Percentiles rank a stretch among this genome's conserved stretches.
Evolutionary conservation across 2,113 vertebrate species (phyloP).

Genomic region (Hystrix brachyura): DNA sequence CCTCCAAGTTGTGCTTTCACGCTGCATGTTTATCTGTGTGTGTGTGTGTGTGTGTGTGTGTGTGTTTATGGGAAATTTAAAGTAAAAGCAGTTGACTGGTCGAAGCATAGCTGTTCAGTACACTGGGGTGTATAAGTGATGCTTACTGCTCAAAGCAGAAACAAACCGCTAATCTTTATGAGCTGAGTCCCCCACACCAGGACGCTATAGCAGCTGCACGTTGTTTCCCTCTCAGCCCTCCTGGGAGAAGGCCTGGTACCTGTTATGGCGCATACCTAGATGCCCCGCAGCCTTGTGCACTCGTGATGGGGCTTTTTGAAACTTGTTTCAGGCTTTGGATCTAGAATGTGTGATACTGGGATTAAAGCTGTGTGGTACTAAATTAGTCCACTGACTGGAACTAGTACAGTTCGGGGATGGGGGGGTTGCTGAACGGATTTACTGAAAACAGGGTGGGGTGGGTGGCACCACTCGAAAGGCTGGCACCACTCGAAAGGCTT

Average conservation of each 20-base stretch:
- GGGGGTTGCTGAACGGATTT: background rate
- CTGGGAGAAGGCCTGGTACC: background rate
- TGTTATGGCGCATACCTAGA: background rate
- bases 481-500: background rate
- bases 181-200: no score
- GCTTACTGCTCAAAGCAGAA: background rate
- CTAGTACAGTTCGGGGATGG: background rate
- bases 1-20: background rate
- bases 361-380: background rate
- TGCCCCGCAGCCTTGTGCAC: background rate
- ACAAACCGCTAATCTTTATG: background rate
- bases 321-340: background rate
- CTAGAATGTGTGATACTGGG: background rate
- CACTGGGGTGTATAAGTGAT: background rate
- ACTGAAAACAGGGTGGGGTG: background rate
- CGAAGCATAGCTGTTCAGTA: background rate
- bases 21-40: background rate
- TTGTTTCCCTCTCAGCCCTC: background rate
- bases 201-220: fast-evolving
- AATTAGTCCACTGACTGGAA: background rate
- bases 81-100: background rate
- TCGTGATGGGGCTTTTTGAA: background rate
- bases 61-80: background rate
- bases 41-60: background rate
- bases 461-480: background rate